Evolutionary conservation across 2,797 vertebrate genomes (phyloP), one percentile per base, ranked within the genome.

Genomic region (Sandelia bainsii): DNA sequence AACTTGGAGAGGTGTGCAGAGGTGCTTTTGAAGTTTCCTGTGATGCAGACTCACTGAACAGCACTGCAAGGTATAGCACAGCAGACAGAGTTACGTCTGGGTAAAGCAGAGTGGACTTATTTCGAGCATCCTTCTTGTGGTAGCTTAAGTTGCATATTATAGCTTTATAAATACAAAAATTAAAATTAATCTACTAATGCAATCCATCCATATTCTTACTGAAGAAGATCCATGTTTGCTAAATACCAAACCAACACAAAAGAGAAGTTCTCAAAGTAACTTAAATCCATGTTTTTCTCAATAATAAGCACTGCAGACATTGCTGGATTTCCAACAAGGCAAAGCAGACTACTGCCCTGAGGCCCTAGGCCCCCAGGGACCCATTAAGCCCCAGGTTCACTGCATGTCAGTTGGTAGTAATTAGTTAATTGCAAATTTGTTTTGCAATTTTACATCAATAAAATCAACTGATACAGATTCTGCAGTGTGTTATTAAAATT

Each of bases 281-380:
- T 14, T 53, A 52, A 20, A 1, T 12, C 25, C 27, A 19, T 49
- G 8, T 17, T 3, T 58, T 61, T 19, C 17, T 17, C 34, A 56
- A 46, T 57, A 69, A n/a, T 57, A 49, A 6, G 53, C 16, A n/a
- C 29, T 29, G 19, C 39, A 34, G 29, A 37, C 17, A 25, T 22
- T 22, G 29, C 11, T 67, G 56, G 51, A 78, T 69, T 75, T 66
- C 60, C 44, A 77, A 62, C 54, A 48, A 61, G 49, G 52, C 58
- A 58, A 50, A 66, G 23, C 57, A 49, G 52, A 69, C 50, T 50
- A 44, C 37, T 42, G 54, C 19, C 61, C 48, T 3, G 56, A 57
- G 70, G 70, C 60, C 17, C 19, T 27, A 69, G 40, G 71, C 62
- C 77, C 74, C 39, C 62, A 0, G 20, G 44, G 78, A 49, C 17